Percentiles rank a stretch among this genome's conserved stretches.
phyloP scores from a whole-genome alignment of 2,888 invertebrate species.

The Campoletis raptor region DNA sequence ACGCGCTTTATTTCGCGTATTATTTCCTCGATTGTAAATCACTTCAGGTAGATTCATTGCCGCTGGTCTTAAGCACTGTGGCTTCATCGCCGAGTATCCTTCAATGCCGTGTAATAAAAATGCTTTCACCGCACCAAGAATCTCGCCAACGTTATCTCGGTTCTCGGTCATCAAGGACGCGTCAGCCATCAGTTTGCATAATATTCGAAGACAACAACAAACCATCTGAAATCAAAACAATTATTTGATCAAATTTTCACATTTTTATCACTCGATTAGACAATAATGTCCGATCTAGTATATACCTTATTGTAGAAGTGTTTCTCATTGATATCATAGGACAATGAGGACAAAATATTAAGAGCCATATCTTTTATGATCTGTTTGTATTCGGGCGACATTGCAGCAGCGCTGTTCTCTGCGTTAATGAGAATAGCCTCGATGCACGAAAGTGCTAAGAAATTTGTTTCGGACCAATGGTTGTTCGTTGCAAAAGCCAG shows the following conservation, averaged over 20 bases:
- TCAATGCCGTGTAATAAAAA: constrained; percentile 81
- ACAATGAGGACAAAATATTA: constrained; percentile 69
- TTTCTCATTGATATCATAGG: constrained; percentile 70
- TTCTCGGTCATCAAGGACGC: constrained; percentile 57
- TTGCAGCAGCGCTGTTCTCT: constrained; percentile 63
- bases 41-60: constrained; percentile 82
- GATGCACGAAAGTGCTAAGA: constrained; percentile 77
- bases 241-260: neutral
- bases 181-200: constrained; percentile 69
- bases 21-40: constrained; percentile 75
- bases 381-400: constrained; percentile 73
- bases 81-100: constrained; percentile 74
- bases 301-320: constrained; percentile 75
- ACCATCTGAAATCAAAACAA: constrained; percentile 74
- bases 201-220: constrained; percentile 75
- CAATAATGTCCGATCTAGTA: constrained; percentile 49
- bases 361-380: constrained; percentile 73
- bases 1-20: constrained; percentile 73
- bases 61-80: constrained; percentile 78
- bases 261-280: neutral
- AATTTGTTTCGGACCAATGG: constrained; percentile 77
- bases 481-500: constrained; percentile 69
- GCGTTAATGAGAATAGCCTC: constrained; percentile 77
- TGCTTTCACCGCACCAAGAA: constrained; percentile 80
- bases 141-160: constrained; percentile 77